These are phyloP conservation scores for Sigmodon hispidus DNA, from an alignment of 2,113 vertebrate genomes.

Conservation along the genomic window DNA sequence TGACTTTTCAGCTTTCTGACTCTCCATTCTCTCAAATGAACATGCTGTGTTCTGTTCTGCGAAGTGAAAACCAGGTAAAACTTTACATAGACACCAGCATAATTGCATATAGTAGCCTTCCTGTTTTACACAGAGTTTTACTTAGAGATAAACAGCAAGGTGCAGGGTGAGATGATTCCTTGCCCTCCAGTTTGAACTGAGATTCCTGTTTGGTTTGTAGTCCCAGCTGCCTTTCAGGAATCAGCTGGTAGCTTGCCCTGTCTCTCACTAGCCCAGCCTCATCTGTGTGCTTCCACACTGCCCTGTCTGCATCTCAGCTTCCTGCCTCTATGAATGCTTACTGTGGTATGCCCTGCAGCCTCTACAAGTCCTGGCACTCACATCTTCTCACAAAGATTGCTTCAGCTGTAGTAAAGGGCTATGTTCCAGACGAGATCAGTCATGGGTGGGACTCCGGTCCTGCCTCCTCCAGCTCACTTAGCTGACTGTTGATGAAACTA, in stretches of 20 bases:
- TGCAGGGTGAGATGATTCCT: not conserved
- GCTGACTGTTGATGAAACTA: slow-evolving; percentile 57
- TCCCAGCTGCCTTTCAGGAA: not conserved
- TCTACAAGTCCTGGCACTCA: not conserved
- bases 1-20: not conserved
- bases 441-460: not conserved
- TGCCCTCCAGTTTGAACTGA: not conserved
- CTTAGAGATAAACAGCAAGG: not conserved
- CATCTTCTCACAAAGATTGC: slow-evolving; percentile 30
- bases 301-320: rapidly evolving
- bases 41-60: rapidly evolving
- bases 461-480: not conserved
- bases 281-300: rapidly evolving
- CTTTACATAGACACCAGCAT: not conserved
- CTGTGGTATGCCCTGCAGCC: not conserved
- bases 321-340: not conserved
- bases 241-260: not conserved
- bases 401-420: not conserved
- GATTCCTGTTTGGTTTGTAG: not conserved
- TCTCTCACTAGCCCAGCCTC: not conserved
- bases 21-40: not conserved
- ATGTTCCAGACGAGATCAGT: not conserved
- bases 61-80: not conserved
- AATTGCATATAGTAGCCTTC: not conserved
- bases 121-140: not conserved